Percentiles rank a stretch among this genome's conserved stretches.
Evolutionary conservation across 2,797 vertebrate genomes (phyloP).

Genomic region (Sarcoramphus papa): DNA sequence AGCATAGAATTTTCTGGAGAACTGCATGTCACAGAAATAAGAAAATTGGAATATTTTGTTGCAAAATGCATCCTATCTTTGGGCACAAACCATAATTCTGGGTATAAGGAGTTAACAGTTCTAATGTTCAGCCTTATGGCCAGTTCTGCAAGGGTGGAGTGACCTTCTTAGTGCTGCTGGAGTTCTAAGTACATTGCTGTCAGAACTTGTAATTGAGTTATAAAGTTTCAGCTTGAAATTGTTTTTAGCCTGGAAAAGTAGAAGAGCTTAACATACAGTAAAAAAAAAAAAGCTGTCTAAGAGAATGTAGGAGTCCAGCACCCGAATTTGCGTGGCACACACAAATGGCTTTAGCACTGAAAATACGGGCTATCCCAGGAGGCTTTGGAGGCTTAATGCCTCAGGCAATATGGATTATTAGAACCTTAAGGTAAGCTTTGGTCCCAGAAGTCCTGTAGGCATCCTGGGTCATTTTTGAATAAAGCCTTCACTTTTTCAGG

Average conservation of each 20-base stretch:
- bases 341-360: neutral
- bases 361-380: neutral
- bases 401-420: neutral
- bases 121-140: neutral
- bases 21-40: neutral
- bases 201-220: neutral
- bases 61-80: neutral
- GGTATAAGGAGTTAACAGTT: neutral
- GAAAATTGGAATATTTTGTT: neutral
- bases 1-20: neutral
- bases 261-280: neutral
- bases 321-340: neutral
- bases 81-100: neutral
- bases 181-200: neutral
- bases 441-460: neutral
- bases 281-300: neutral
- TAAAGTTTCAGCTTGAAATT: neutral
- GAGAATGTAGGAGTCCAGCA: neutral
- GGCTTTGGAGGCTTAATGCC: neutral
- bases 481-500: neutral
- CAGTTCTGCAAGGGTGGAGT: neutral
- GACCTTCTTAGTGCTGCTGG: neutral
- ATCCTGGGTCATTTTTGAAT: neutral
- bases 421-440: neutral
- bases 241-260: neutral